Evolutionary conservation across 2,113 vertebrate genomes (phyloP).

Genomic region (Fukomys damarensis): DNA sequence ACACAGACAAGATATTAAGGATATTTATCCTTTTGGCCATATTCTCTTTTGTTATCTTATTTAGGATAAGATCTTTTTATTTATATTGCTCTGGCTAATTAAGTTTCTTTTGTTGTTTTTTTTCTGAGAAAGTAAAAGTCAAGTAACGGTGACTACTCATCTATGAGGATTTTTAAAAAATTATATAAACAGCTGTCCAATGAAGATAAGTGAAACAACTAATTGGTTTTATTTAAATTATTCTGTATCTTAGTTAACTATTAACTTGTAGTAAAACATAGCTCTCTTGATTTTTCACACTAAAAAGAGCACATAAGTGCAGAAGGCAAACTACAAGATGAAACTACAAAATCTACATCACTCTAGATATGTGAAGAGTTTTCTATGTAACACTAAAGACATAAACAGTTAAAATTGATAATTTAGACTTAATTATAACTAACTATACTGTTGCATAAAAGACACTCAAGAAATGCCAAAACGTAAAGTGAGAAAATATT

Average conservation of each 20-base stretch:
- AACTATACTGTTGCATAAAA: not conserved
- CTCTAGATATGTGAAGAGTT: not conserved
- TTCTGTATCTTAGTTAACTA: not conserved
- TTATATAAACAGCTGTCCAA: not conserved
- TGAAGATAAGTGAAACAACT: not conserved
- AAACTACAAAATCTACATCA: not conserved
- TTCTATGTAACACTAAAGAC: not conserved
- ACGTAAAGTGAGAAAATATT: not conserved
- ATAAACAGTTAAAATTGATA: not conserved
- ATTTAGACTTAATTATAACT: not conserved
- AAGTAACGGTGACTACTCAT: not conserved
- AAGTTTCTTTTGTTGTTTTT: not conserved
- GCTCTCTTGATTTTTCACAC: not conserved
- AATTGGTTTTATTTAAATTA: not conserved
- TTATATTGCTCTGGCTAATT: not conserved
- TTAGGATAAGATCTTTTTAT: not conserved
- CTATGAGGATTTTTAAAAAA: not conserved
- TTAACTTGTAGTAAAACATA: not conserved
- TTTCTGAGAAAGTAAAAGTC: not conserved
- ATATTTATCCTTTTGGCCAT: conserved; percentile 66
- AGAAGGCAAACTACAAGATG: not conserved
- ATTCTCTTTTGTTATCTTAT: not conserved
- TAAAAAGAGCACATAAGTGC: not conserved
- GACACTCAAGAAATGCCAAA: not conserved
- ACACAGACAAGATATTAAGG: not conserved